Percentiles rank a stretch among this genome's conserved stretches.
These are phyloP conservation scores for Collichthys lucidus DNA, from an alignment of 2,113 vertebrate species.

Conservation along the genomic window DNA sequence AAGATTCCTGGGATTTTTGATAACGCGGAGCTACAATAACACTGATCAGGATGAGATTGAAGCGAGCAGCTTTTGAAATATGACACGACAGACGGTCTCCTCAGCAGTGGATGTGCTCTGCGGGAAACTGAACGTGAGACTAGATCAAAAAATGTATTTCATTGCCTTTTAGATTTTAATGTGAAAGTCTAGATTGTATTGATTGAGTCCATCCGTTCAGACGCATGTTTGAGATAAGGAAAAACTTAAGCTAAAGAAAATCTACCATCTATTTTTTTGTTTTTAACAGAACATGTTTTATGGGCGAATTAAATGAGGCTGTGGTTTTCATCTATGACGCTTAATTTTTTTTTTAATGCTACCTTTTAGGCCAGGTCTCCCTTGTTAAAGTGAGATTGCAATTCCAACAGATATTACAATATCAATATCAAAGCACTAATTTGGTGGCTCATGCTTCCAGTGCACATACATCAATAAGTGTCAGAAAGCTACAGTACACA, in stretches of 20 bases:
- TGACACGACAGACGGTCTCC: not conserved
- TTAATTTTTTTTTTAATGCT: too few species aligned
- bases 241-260: not conserved
- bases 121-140: not conserved
- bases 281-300: not conserved
- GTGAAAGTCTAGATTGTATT: not conserved
- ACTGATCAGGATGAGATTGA: slow-evolving; percentile 1
- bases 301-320: not conserved
- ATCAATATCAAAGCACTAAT: slow-evolving; percentile 6
- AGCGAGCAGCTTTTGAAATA: not conserved
- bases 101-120: not conserved
- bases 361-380: not conserved
- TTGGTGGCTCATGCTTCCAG: slow-evolving; percentile 26
- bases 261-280: too few species aligned
- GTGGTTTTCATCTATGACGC: not conserved
- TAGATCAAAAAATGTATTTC: not conserved
- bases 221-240: not conserved
- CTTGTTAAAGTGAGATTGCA: not conserved
- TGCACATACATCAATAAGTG: not conserved
- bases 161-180: not conserved
- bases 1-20: slow-evolving; percentile 21
- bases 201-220: not conserved
- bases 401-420: not conserved
- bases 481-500: not conserved
- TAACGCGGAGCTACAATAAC: not conserved